These are phyloP conservation scores for Physocephala rufipes DNA, from an alignment of 2,888 invertebrate species.

Conservation along the genomic window DNA sequence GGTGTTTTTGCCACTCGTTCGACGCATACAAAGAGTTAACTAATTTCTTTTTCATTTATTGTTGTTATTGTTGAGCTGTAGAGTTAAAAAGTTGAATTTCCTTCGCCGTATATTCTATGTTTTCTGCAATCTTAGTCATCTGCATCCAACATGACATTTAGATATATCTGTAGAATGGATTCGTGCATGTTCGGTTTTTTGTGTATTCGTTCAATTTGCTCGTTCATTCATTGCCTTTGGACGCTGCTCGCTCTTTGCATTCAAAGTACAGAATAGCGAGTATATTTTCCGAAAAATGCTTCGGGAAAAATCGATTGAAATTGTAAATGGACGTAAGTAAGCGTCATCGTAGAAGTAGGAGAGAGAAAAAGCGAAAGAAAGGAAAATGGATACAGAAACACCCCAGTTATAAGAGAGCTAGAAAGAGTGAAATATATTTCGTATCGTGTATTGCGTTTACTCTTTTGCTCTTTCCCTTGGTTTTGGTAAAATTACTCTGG, in stretches of 20 bases:
- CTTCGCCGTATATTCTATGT: no score
- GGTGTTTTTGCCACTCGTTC: no score
- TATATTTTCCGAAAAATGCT: slow-evolving; percentile 52
- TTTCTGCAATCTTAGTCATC: slow-evolving; percentile 31
- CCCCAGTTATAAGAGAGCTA: no score
- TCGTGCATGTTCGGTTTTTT: slow-evolving; percentile 13
- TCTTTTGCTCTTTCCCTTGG: not conserved
- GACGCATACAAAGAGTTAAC: slow-evolving; percentile 7
- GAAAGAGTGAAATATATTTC: not conserved
- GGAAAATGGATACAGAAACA: not conserved
- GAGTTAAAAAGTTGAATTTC: no score
- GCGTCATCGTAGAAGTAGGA: not conserved
- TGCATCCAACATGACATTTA: slow-evolving; percentile 10
- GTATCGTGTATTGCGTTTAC: not conserved
- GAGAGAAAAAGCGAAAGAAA: slow-evolving; percentile 8
- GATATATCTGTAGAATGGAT: not conserved
- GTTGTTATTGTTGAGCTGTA: no score
- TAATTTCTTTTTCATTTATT: no score
- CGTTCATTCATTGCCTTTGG: not conserved
- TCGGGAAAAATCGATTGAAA: slow-evolving; percentile 64
- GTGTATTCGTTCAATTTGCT: not conserved
- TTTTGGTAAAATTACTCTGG: not conserved
- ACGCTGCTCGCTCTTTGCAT: not conserved
- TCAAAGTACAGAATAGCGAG: slow-evolving; percentile 31
- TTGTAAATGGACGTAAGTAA: slow-evolving; percentile 43